Conservation (phyloP, 2,797 vertebrate genomes). For the Hozukius guyotensis region DNA sequence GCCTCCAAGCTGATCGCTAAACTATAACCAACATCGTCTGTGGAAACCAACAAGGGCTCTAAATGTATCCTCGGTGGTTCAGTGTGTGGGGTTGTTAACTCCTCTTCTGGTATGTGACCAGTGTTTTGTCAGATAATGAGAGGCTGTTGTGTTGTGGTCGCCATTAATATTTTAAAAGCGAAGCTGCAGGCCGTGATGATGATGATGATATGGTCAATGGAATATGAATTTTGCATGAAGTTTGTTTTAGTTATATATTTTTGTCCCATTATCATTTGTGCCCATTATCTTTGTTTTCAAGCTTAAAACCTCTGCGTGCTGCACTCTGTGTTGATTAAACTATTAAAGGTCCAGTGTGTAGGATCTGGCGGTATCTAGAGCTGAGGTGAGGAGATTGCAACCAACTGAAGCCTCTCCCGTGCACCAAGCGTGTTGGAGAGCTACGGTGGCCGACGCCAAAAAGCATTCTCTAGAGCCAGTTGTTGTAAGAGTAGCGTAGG, state of each 20-base stretch:
- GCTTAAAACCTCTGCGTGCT: neutral
- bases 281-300: neutral
- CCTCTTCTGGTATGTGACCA: neutral
- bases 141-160: neutral
- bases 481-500: too few species aligned
- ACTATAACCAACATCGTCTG: neutral
- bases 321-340: neutral
- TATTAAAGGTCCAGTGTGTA: too few species aligned
- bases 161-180: neutral
- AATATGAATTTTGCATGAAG: neutral
- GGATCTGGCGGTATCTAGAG: too few species aligned
- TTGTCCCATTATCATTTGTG: neutral
- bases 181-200: neutral
- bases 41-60: neutral
- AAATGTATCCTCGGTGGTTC: neutral
- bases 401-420: too few species aligned
- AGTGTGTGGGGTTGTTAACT: neutral
- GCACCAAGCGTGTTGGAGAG: too few species aligned
- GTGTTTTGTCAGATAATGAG: neutral
- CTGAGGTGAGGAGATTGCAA: too few species aligned
- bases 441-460: fast-evolving
- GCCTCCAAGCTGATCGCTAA: neutral
- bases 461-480: too few species aligned
- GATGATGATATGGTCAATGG: neutral
- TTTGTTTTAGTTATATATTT: neutral